A percentile compares a stretch with the other conserved stretches of the same genome.
Conservation (phyloP, 1,140 invertebrate genomes). For the Diabrotica undecimpunctata region DNA sequence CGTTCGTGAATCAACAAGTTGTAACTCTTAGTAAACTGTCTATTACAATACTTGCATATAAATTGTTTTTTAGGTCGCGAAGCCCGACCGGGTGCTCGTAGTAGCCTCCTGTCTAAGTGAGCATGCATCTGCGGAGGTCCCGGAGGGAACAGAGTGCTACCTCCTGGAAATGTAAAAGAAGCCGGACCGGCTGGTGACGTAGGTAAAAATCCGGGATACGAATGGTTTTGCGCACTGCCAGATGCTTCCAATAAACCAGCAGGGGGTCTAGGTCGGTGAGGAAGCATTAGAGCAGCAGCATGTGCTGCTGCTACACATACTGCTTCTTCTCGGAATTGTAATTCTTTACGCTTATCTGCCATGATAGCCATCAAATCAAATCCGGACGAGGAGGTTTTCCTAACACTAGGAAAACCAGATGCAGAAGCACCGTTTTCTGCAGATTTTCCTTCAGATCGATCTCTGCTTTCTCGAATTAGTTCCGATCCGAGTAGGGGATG, state of each 20-base stretch:
- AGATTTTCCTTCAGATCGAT: slow-evolving; percentile 51
- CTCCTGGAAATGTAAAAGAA: slow-evolving; percentile 62
- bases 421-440: slow-evolving; percentile 43
- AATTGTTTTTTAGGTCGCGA: slow-evolving; percentile 93
- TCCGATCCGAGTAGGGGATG: slow-evolving; percentile 55
- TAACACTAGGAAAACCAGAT: slow-evolving; percentile 29
- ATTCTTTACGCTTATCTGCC: slow-evolving; percentile 79
- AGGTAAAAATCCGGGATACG: slow-evolving; percentile 66
- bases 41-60: slow-evolving; percentile 95
- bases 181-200: slow-evolving; percentile 54
- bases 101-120: slow-evolving; percentile 66
- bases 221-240: slow-evolving; percentile 48
- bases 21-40: slow-evolving; percentile 97
- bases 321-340: slow-evolving; percentile 66
- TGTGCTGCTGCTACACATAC: slow-evolving; percentile 46
- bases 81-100: slow-evolving; percentile 73
- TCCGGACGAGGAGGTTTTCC: slow-evolving; percentile 55
- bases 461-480: slow-evolving; percentile 53
- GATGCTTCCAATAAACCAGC: slow-evolving; percentile 44
- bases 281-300: slow-evolving; percentile 55
- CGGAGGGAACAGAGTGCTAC: slow-evolving; percentile 62
- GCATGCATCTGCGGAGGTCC: slow-evolving; percentile 66
- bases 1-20: slow-evolving; percentile 96
- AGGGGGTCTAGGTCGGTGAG: slow-evolving; percentile 47
- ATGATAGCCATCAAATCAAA: slow-evolving; percentile 83